Evolutionary conservation across 2,797 vertebrate genomes (phyloP), one percentile per base, ranked within the genome.

Genomic region (Brotula barbata): DNA sequence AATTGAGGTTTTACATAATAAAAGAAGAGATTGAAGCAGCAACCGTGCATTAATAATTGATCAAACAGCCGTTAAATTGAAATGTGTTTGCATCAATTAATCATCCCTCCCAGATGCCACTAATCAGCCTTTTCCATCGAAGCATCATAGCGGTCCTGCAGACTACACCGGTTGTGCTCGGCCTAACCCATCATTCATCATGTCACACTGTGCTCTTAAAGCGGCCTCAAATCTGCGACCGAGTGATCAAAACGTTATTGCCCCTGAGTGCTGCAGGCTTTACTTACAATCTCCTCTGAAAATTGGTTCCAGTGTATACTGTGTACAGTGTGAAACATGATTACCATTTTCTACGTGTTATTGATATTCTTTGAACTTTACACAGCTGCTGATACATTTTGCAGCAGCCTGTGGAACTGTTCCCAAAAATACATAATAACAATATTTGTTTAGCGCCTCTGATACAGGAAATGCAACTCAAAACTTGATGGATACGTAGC

Each of bases 11-110:
- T 77, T 78, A 74, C 74, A 79, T 86, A 75, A 85, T 85, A 85
- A 86, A 85, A 75, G 64, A 71, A 75, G 66, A 49, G 57, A 33
- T 33, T 11, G 31, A 3, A 43, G 48, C 53, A 45, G 61, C 23
- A n/a, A 48, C 54, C 66, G 72, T 77, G 79, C 78, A 85, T 89
- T 85, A 87, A 89, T 88, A 88, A 88, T 85, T 89, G 81, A 90
- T 88, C 85, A 88, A 87, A 89, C 84, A 74, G 81, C 81, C 57
- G 55, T 88, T 87, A 89, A 90, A 90, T 82, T 79, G 85, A 89
- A 89, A 90, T 84, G 81, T 83, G 85, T 88, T 88, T 82, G 78
- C 82, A 85, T 90, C 85, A 90, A 90, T 88, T 88, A 90, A 88
- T 90, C 82, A 89, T 88, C 71, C 63, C 68, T n/a, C 72, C 77